Evolutionary conservation across 2,797 vertebrate genomes (phyloP).

Genomic region (Ptychadena robeensis): DNA sequence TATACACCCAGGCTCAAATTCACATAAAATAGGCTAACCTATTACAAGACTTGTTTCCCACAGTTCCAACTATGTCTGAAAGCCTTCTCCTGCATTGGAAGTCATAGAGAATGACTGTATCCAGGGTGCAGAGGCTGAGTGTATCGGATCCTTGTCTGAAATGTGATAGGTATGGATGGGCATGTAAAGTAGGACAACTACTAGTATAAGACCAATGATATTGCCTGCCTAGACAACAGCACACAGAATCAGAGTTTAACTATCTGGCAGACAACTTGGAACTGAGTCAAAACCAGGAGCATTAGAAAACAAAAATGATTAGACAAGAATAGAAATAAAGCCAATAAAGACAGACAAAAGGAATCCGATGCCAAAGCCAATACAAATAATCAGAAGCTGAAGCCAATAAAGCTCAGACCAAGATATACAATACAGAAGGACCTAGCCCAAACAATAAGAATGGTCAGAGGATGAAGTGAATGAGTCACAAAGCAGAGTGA

Average conservation of each 20-base stretch:
- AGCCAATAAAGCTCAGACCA: no score
- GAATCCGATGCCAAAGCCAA: background rate
- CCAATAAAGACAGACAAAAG: background rate
- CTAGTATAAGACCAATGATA: background rate
- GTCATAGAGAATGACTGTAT: background rate
- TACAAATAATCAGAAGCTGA: no score
- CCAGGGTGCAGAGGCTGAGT: background rate
- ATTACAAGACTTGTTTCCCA: no score
- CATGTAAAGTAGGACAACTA: background rate
- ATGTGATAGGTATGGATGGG: background rate
- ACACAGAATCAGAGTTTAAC: background rate
- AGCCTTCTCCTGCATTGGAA: background rate
- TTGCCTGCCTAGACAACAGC: background rate
- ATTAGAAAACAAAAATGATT: background rate
- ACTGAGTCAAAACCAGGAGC: background rate
- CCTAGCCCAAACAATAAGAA: background rate
- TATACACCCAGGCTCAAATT: no score
- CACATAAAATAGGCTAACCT: no score
- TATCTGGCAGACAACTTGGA: no score
- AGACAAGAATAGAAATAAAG: background rate
- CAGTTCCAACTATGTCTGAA: background rate
- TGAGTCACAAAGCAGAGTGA: background rate
- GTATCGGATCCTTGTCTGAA: background rate
- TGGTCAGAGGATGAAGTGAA: background rate
- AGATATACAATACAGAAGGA: no score